phyloP scores from a whole-genome alignment of 2,113 vertebrate genomes.

The Daboia siamensis region DNA sequence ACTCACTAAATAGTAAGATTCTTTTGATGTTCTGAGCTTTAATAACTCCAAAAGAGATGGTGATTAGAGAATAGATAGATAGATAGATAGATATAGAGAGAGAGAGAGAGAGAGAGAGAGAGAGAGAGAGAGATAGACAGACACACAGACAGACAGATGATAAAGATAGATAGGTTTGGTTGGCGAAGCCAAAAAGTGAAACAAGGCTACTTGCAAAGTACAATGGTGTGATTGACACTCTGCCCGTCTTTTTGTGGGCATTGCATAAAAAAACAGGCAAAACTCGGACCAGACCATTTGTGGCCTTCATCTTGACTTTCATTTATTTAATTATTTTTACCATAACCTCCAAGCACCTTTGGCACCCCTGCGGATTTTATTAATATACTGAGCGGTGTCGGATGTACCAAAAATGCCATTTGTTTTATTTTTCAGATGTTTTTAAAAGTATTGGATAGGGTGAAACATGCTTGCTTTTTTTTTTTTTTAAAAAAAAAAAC shows the following conservation, averaged over 20 bases:
- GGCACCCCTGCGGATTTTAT: neutral
- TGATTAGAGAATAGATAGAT: neutral
- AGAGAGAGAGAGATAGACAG: too few relatives aligned
- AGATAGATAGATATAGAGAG: too few relatives aligned
- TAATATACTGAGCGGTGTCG: neutral
- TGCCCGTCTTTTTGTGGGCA: too few relatives aligned
- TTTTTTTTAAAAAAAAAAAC: neutral
- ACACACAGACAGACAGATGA: too few relatives aligned
- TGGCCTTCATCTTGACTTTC: neutral
- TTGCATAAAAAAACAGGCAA: neutral
- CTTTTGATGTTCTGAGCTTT: neutral
- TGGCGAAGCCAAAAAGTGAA: too few relatives aligned
- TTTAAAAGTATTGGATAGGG: neutral
- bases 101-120: too few relatives aligned
- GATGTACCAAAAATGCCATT: neutral
- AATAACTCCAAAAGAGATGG: neutral
- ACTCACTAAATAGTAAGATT: neutral
- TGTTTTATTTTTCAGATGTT: neutral
- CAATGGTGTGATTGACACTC: too few relatives aligned
- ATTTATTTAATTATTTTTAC: neutral
- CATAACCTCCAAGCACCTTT: neutral
- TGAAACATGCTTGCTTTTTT: neutral
- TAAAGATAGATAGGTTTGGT: too few relatives aligned
- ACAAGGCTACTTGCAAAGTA: too few relatives aligned
- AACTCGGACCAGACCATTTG: neutral